Evolutionary conservation across 2,797 vertebrate genomes (phyloP).

Genomic region (Odontamblyopus rebecca): DNA sequence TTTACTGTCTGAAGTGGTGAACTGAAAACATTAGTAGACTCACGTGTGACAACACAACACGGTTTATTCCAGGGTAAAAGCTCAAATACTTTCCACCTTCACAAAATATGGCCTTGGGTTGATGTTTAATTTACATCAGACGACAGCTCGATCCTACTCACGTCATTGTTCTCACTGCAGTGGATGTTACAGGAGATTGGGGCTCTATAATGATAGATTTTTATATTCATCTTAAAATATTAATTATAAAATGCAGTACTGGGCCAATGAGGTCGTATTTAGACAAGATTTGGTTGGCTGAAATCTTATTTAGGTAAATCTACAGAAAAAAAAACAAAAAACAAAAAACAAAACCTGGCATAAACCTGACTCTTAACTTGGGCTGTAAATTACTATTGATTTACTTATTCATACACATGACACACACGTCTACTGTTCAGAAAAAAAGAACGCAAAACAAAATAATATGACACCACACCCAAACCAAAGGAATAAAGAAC

Average conservation of each 20-base stretch:
- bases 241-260: background rate
- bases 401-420: background rate
- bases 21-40: no score
- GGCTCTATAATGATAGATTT: slow-evolving; percentile 2
- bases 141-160: slow-evolving; percentile 36
- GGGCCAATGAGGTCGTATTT: background rate
- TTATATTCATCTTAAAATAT: background rate
- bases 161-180: slow-evolving; percentile 18
- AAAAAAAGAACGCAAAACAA: background rate
- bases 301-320: no score
- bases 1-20: no score
- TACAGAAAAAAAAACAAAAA: no score
- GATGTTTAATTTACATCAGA: slow-evolving; percentile 46
- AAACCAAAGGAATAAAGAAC: no score
- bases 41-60: no score
- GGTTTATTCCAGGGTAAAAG: slow-evolving; percentile 26
- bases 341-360: no score
- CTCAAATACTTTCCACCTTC: slow-evolving; percentile 30
- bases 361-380: no score
- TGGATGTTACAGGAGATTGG: slow-evolving; percentile 8
- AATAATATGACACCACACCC: no score
- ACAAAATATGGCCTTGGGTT: slow-evolving; percentile 9
- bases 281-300: no score
- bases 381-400: no score
- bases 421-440: background rate